Conservation (phyloP, 2,888 invertebrate species). For the Odiellus spinosus region DNA sequence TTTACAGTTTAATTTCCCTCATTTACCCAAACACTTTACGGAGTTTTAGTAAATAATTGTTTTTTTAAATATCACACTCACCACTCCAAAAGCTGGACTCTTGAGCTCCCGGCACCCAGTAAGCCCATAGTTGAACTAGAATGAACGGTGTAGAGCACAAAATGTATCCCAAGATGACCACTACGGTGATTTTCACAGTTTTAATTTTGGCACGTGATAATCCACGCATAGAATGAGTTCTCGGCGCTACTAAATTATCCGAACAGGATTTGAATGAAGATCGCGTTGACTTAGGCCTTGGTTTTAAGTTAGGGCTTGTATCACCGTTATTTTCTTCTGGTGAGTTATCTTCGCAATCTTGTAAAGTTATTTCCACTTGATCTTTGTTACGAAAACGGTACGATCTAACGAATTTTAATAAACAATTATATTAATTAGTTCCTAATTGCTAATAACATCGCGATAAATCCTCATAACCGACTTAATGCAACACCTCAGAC, state of each 20-base stretch:
- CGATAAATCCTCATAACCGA: too few relatives aligned
- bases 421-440: not conserved
- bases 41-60: too few relatives aligned
- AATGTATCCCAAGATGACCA: conserved; percentile 43
- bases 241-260: conserved; percentile 20
- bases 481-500: too few relatives aligned
- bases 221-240: conserved; percentile 33
- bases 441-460: not conserved
- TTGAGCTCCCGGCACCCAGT: conserved; percentile 30
- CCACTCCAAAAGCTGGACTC: conserved; percentile 9
- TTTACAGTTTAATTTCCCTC: too few relatives aligned
- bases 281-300: too few relatives aligned
- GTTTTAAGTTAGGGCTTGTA: too few relatives aligned
- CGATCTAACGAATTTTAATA: not conserved
- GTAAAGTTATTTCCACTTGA: conserved; percentile 2
- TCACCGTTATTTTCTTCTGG: conserved; percentile 1
- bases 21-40: too few relatives aligned
- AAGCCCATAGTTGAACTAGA: conserved; percentile 45
- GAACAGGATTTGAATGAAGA: not conserved
- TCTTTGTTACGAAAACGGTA: conserved; percentile 7
- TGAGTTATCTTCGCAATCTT: not conserved
- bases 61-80: conserved; percentile 3
- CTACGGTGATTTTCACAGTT: conserved; percentile 35
- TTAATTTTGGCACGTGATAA: conserved; percentile 34
- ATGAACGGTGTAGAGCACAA: conserved; percentile 52